These are phyloP conservation scores for Lontra canadensis DNA, from an alignment of 2,113 vertebrate species.

Conservation along the genomic window DNA sequence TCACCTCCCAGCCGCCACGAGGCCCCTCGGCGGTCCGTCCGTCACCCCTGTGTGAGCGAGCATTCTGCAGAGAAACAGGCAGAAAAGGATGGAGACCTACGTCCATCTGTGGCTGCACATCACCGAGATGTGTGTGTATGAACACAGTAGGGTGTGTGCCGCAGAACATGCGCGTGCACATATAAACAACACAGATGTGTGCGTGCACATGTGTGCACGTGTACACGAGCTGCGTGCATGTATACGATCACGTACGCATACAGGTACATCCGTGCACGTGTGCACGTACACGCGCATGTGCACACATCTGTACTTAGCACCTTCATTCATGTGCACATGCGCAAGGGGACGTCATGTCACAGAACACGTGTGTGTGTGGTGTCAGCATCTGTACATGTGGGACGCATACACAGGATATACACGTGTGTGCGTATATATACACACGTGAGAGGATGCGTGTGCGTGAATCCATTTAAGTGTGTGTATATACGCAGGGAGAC, in stretches of 20 bases:
- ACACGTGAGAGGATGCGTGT: background rate
- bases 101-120: too few relatives aligned
- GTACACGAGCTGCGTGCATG: accelerated
- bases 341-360: background rate
- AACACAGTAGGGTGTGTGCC: background rate
- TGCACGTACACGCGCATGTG: too few relatives aligned
- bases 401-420: background rate
- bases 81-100: background rate
- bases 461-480: background rate
- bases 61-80: background rate
- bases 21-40: too few relatives aligned
- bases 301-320: background rate
- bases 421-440: too few relatives aligned
- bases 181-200: too few relatives aligned
- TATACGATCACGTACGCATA: too few relatives aligned
- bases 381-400: background rate
- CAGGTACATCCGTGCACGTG: too few relatives aligned
- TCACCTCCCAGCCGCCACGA: background rate
- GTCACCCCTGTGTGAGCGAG: accelerated
- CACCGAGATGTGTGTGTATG: accelerated
- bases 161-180: too few relatives aligned
- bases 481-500: background rate
- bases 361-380: background rate
- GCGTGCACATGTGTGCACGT: too few relatives aligned
- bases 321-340: too few relatives aligned